Evolutionary conservation across 2,113 vertebrate species (phyloP).

Genomic region (Acrocephalus kingi): DNA sequence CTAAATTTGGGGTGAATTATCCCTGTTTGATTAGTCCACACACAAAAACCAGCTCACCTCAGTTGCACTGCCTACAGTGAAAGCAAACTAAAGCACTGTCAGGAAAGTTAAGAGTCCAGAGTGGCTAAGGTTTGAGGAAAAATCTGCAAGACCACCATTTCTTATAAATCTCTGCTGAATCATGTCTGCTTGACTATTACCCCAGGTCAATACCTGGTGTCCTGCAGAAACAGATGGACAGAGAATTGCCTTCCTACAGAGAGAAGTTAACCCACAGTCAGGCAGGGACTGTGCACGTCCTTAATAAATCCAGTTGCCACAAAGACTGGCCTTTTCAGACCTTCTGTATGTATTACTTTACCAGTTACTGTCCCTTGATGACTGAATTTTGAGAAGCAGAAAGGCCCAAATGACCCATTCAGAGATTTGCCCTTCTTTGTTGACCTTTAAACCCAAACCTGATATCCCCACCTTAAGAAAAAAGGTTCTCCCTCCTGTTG

Average conservation of each 20-base stretch:
- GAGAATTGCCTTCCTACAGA: not conserved
- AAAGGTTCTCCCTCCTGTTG: not conserved
- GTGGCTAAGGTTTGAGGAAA: not conserved
- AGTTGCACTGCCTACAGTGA: not conserved
- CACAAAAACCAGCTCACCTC: not conserved
- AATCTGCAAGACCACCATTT: not conserved
- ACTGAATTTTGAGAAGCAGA: not conserved
- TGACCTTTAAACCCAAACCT: conserved; percentile 28
- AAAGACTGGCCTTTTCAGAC: not conserved
- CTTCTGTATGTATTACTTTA: not conserved
- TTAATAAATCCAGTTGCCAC: not conserved
- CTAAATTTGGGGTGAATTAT: not conserved
- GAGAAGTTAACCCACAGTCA: not conserved
- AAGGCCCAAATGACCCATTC: conserved; percentile 9
- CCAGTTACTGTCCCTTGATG: not conserved
- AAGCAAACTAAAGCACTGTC: not conserved
- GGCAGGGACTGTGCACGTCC: not conserved
- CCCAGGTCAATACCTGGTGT: not conserved
- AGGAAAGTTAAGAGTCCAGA: not conserved
- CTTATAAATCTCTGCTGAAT: not conserved
- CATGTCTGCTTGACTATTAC: not conserved
- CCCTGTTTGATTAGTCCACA: not conserved
- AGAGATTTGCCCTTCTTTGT: not conserved
- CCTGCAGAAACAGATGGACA: not conserved
- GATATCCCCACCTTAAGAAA: not conserved